phyloP scores from a whole-genome alignment of 2,797 vertebrate species.

The Clarias fuscus region DNA sequence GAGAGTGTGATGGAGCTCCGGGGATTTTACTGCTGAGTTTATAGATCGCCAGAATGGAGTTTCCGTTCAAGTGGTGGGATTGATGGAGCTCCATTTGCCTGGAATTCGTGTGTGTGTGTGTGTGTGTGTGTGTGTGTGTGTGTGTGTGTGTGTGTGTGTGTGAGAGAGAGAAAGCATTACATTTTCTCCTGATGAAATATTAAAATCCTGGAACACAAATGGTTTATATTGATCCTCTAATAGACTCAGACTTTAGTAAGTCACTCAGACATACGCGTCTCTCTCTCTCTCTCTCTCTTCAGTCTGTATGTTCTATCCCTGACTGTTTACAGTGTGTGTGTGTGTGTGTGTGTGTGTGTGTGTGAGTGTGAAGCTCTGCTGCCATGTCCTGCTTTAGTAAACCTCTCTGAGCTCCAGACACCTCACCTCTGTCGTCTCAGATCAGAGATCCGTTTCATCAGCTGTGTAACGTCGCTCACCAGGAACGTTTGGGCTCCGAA shows the following conservation, averaged over 20 bases:
- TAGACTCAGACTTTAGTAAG: not conserved
- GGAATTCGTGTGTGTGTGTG: not conserved
- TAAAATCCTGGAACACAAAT: not conserved
- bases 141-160: not conserved
- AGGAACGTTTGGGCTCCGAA: not conserved
- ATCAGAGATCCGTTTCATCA: not conserved
- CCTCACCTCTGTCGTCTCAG: not conserved
- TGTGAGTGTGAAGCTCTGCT: too few relatives aligned
- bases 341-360: not conserved
- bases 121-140: not conserved
- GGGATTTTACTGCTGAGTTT: slow-evolving; percentile 26
- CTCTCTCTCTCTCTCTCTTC: not conserved
- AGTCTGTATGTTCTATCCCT: not conserved
- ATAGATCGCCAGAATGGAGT: slow-evolving; percentile 12
- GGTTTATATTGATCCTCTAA: slow-evolving; percentile 34
- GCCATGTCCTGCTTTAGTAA: too few relatives aligned
- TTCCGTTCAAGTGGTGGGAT: slow-evolving; percentile 15
- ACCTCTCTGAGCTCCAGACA: too few relatives aligned
- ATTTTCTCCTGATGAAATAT: slow-evolving; percentile 23
- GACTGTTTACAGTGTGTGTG: not conserved
- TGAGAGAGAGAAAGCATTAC: not conserved
- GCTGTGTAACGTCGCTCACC: not conserved
- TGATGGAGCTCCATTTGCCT: slow-evolving; percentile 17
- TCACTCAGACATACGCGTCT: not conserved
- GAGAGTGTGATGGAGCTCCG: not conserved